Evolutionary conservation across 1,140 invertebrate genomes (phyloP), one percentile per base, ranked within the genome.

Genomic region (Brevipalpus yothersi): DNA sequence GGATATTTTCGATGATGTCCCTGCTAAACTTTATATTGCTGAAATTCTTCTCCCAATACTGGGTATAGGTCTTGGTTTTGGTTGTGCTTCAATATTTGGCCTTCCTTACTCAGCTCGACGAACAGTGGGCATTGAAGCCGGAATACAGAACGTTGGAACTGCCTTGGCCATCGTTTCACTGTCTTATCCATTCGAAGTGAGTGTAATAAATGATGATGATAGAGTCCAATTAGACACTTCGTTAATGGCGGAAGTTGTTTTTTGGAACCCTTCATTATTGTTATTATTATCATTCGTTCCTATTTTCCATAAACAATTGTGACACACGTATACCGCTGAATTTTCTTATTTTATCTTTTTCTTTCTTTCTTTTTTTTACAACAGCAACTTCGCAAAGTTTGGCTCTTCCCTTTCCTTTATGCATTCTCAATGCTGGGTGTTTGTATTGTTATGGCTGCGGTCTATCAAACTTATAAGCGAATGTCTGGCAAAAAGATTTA

Each of bases 71-170:
- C 61, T 72, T 8, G 73, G 72, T 12, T 75, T 68, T 60, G 9
- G 62, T 13, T 62, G 69, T 1, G 69, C 71, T 4, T 64, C 61
- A 55, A 39, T 73, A 8, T 68, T 65, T 49, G 62, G 69, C 21
- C 65, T 67, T 63, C 60, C 64, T 43, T 60, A 65, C 21, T 23
- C 61, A 21, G 62, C 65, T 19, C 40, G 68, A 41, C 61, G 71
- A 59, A 74, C 72, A 8, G 68, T 74, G 54, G 69, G 70, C 15
- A 69, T 74, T 39, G 72, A 74, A 64, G 70, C 69, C 0, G 72
- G 72, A 13, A 69, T 74, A 31, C 72, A 74, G 53, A 74, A 74
- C 64, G 68, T 74, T 45, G 68, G 68, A 19, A 67, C 67, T 12
- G 66, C 68, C 3, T 42, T 69, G 1, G 65, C 67, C 10, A 65